These are phyloP conservation scores for Camelus bactrianus DNA, from an alignment of 2,113 vertebrate genomes.

Conservation along the genomic window DNA sequence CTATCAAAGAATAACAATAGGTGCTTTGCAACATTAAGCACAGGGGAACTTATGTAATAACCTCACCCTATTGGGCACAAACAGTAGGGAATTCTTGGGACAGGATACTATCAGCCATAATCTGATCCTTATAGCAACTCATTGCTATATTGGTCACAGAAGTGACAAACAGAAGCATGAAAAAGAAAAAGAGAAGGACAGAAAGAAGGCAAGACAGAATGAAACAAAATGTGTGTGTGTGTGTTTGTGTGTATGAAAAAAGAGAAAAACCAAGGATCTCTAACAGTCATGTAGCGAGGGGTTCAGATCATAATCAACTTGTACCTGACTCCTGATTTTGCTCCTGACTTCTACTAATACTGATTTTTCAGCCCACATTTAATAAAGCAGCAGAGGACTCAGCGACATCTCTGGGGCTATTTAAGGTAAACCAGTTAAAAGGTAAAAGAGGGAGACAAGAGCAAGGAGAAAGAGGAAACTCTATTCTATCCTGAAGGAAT, in stretches of 20 bases:
- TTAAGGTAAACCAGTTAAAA: background rate
- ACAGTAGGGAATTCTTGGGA: background rate
- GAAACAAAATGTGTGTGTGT: background rate
- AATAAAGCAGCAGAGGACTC: background rate
- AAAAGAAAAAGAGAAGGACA: background rate
- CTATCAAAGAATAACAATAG: background rate
- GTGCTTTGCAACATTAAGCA: background rate
- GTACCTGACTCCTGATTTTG: background rate
- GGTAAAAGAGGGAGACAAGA: background rate
- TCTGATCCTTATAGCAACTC: background rate
- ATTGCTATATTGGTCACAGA: background rate
- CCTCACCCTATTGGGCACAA: background rate
- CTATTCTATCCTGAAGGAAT: background rate
- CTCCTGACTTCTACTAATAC: background rate
- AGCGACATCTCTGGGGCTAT: background rate
- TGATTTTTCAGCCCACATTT: background rate
- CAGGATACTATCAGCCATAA: background rate
- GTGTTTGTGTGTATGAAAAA: background rate
- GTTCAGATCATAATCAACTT: background rate
- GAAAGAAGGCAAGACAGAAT: background rate
- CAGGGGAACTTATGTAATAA: background rate
- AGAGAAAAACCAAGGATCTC: background rate
- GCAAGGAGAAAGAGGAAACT: background rate
- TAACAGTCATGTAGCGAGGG: background rate
- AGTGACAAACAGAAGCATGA: background rate